These are phyloP conservation scores for Oreortyx pictus DNA, from an alignment of 2,797 vertebrate species.

Conservation along the genomic window DNA sequence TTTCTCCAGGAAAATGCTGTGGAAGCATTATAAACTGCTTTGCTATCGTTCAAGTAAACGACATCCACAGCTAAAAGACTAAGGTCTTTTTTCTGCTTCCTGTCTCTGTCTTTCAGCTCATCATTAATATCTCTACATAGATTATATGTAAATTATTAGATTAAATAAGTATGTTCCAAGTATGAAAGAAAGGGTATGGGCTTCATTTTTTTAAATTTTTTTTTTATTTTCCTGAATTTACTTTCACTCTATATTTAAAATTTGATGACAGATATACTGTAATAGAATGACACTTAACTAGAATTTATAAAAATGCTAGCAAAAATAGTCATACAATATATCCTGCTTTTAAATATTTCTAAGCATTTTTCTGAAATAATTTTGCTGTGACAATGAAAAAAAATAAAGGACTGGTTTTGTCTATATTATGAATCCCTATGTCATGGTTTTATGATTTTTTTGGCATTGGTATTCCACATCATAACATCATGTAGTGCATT, in stretches of 20 bases:
- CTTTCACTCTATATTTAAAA: not conserved
- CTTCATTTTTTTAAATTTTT: not conserved
- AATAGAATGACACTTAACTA: not conserved
- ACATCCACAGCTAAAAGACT: too few relatives aligned
- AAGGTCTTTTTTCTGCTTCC: too few relatives aligned
- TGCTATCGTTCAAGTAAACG: too few relatives aligned
- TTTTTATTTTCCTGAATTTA: not conserved
- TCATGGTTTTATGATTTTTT: too few relatives aligned
- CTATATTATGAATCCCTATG: not conserved
- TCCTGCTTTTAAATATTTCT: not conserved
- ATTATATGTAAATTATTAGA: constrained; percentile 74
- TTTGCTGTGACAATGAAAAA: not conserved
- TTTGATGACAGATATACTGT: not conserved
- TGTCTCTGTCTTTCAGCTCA: too few relatives aligned
- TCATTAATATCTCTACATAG: too few relatives aligned
- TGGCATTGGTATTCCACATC: too few relatives aligned
- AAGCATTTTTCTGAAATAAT: not conserved
- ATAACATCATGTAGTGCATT: too few relatives aligned
- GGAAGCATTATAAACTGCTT: too few relatives aligned
- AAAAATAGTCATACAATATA: not conserved
- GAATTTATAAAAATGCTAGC: not conserved
- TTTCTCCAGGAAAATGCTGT: too few relatives aligned
- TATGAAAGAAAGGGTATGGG: not conserved
- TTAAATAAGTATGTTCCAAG: not conserved
- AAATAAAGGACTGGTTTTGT: not conserved